Conservation (phyloP, 2,113 vertebrate species). For the Chlamydotis undulata region DNA sequence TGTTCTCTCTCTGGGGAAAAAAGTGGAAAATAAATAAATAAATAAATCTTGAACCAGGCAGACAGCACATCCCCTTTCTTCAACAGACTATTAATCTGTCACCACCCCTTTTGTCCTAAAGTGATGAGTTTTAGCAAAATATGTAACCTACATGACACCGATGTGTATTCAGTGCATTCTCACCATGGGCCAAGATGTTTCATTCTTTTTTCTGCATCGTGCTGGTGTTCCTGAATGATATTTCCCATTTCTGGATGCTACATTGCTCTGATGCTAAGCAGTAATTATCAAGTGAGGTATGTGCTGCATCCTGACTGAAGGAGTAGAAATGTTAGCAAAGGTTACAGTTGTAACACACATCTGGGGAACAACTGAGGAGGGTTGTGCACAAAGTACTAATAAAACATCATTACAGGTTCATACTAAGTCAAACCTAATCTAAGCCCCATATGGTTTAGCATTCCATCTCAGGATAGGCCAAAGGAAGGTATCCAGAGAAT, state of each 20-base stretch:
- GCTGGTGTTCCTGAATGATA: neutral
- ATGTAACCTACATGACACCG: rapidly evolving
- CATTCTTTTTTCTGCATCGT: neutral
- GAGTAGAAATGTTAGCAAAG: neutral
- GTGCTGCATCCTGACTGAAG: neutral
- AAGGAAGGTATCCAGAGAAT: neutral
- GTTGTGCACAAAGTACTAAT: neutral
- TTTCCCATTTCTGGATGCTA: neutral
- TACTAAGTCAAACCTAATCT: neutral
- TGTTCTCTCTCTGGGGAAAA: rapidly evolving
- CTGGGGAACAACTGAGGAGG: neutral
- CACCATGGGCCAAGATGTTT: rapidly evolving
- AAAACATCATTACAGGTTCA: neutral
- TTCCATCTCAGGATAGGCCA: neutral
- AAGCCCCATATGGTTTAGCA: rapidly evolving
- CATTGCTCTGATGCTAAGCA: neutral
- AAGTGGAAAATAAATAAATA: too few species aligned
- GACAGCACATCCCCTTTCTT: too few species aligned
- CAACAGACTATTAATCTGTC: rapidly evolving
- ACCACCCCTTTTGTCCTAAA: neutral
- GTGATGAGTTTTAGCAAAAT: rapidly evolving
- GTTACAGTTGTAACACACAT: neutral
- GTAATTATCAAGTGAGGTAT: neutral
- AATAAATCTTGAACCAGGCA: too few species aligned
- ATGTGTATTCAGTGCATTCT: too few species aligned